A percentile compares a stretch with the other conserved stretches of the same genome.
These are phyloP conservation scores for Cebidichthys violaceus DNA, from an alignment of 2,113 vertebrate species.

Conservation along the genomic window DNA sequence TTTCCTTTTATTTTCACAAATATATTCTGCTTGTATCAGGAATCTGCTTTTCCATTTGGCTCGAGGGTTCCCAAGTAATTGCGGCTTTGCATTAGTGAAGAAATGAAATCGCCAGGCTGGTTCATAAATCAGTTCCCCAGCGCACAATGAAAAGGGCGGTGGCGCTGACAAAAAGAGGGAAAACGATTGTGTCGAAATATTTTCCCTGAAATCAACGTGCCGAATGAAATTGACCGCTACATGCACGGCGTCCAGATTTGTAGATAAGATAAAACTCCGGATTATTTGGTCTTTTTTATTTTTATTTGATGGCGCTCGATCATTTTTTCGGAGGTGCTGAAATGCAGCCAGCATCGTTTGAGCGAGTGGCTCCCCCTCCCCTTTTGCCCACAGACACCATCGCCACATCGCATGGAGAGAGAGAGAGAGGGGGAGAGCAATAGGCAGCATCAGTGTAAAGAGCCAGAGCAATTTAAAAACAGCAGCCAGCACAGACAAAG, in stretches of 20 bases:
- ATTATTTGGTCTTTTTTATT: conserved; percentile 14
- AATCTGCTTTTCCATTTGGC: background rate
- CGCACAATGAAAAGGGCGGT: conserved; percentile 84
- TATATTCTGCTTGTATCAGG: background rate
- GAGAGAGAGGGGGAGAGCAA: conserved; percentile 53
- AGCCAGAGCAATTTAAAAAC: conserved; percentile 65
- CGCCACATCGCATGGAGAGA: conserved; percentile 54
- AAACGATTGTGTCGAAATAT: conserved; percentile 49
- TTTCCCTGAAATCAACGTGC: conserved; percentile 30
- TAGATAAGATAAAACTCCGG: background rate
- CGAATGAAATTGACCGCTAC: background rate
- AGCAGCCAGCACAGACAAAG: conserved; percentile 66
- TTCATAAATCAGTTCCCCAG: conserved; percentile 68
- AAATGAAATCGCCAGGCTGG: conserved; percentile 26
- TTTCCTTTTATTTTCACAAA: conserved; percentile 8
- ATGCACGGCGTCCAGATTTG: background rate
- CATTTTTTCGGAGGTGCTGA: conserved; percentile 75
- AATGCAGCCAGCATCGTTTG: conserved; percentile 75
- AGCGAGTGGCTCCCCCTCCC: conserved; percentile 79
- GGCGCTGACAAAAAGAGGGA: conserved; percentile 64
- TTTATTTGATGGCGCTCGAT: conserved; percentile 42
- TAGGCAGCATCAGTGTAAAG: conserved; percentile 73
- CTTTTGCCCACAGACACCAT: conserved; percentile 75
- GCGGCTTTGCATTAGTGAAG: conserved; percentile 41
- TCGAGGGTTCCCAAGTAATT: conserved; percentile 20